A percentile compares a stretch with the other conserved stretches of the same genome.
Evolutionary conservation across 2,888 invertebrate species (phyloP).

Genomic region (Tiliacea citrago): DNA sequence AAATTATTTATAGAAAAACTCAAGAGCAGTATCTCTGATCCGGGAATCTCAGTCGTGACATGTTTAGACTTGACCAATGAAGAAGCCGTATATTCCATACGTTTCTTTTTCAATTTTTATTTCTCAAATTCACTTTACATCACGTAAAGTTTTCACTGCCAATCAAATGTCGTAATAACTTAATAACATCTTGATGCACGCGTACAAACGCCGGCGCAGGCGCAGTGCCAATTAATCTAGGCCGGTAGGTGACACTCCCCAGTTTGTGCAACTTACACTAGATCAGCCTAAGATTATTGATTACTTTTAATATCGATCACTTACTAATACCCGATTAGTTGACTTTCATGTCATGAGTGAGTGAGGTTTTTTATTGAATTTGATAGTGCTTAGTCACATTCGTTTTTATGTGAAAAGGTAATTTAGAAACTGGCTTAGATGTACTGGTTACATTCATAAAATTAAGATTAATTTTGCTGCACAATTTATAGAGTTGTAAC

Average conservation of each 20-base stretch:
- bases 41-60: background rate
- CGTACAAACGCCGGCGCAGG: conserved; percentile 11
- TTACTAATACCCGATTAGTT: background rate
- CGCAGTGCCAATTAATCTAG: conserved; percentile 43
- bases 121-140: background rate
- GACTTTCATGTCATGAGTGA: background rate
- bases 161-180: conserved; percentile 28
- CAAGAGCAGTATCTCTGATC: background rate
- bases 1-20: background rate
- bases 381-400: conserved; percentile 10
- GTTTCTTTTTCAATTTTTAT: background rate
- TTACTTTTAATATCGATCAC: conserved; percentile 27
- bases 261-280: conserved; percentile 29
- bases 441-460: background rate
- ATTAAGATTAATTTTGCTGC: background rate
- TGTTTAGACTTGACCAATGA: background rate
- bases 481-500: background rate
- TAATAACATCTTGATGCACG: conserved; percentile 22
- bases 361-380: background rate
- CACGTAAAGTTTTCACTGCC: conserved; percentile 37
- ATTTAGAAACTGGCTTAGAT: background rate
- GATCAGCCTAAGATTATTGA: conserved; percentile 29
- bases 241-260: conserved; percentile 47
- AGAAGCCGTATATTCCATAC: too few species aligned
- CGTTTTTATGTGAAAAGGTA: background rate